phyloP scores from a whole-genome alignment of 2,888 invertebrate genomes.

The Agrochola lychnidis region DNA sequence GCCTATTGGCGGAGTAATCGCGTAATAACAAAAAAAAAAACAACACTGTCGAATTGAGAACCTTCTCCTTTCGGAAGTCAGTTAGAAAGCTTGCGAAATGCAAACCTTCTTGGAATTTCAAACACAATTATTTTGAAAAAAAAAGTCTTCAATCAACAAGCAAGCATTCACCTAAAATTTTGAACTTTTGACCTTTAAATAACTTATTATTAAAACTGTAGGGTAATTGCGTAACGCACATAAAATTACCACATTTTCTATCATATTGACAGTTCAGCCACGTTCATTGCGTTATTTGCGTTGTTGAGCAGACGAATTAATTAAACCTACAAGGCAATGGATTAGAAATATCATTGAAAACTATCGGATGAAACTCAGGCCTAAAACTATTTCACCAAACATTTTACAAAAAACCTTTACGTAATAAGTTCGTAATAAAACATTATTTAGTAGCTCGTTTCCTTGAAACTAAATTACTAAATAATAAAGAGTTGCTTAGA shows the following conservation, averaged over 20 bases:
- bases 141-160: no score
- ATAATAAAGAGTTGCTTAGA: not conserved
- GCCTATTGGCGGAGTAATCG: no score
- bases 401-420: not conserved
- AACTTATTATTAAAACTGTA: not conserved
- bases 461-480: conserved; percentile 5
- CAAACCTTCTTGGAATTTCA: not conserved
- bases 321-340: not conserved
- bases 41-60: no score
- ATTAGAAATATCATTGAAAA: not conserved
- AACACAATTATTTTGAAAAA: not conserved
- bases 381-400: not conserved
- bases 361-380: not conserved
- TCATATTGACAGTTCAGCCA: not conserved
- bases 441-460: not conserved
- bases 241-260: not conserved
- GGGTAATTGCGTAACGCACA: not conserved
- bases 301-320: not conserved
- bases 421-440: not conserved
- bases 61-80: no score
- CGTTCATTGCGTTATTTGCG: not conserved
- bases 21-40: no score
- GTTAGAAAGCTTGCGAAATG: no score
- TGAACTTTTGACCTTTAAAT: not conserved
- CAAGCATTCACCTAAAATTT: not conserved